These are phyloP conservation scores for Sminthurinus aureus DNA, from an alignment of 2,888 invertebrate genomes.

Conservation along the genomic window DNA sequence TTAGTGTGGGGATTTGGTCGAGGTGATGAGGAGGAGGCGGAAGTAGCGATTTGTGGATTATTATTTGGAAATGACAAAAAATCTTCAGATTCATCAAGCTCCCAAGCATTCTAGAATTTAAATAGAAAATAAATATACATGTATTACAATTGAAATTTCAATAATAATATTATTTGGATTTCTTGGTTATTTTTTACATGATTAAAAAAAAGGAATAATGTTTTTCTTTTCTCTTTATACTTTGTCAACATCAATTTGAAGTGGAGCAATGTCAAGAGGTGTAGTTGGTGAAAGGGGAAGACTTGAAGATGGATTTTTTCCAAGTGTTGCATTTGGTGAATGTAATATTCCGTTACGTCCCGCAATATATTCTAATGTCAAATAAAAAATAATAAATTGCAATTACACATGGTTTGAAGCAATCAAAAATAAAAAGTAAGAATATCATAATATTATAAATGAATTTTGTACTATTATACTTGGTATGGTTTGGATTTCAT, in stretches of 20 bases:
- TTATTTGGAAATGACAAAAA: conserved; percentile 37
- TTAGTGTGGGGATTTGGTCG: conserved; percentile 36
- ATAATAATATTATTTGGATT: neutral
- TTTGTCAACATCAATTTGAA: conserved; percentile 50
- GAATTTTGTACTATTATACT: conserved; percentile 2
- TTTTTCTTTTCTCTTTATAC: conserved; percentile 25
- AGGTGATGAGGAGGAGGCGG: neutral
- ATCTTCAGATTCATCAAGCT: conserved; percentile 56
- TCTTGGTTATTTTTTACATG: neutral
- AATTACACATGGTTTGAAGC: neutral
- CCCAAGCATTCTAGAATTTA: conserved; percentile 53
- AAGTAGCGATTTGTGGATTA: neutral
- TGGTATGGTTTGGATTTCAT: conserved; percentile 36
- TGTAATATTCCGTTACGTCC: conserved; percentile 12
- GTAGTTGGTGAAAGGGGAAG: neutral
- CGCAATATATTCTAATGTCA: neutral
- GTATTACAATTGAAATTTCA: neutral
- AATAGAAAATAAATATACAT: too few relatives aligned
- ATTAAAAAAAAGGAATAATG: neutral
- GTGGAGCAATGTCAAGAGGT: conserved; percentile 30
- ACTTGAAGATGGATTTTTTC: conserved; percentile 5
- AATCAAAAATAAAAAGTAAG: neutral
- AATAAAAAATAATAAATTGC: neutral
- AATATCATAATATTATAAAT: neutral
- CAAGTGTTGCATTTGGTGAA: conserved; percentile 18